These are phyloP conservation scores for Bagarius yarrelli DNA, from an alignment of 2,113 vertebrate genomes.

Conservation along the genomic window DNA sequence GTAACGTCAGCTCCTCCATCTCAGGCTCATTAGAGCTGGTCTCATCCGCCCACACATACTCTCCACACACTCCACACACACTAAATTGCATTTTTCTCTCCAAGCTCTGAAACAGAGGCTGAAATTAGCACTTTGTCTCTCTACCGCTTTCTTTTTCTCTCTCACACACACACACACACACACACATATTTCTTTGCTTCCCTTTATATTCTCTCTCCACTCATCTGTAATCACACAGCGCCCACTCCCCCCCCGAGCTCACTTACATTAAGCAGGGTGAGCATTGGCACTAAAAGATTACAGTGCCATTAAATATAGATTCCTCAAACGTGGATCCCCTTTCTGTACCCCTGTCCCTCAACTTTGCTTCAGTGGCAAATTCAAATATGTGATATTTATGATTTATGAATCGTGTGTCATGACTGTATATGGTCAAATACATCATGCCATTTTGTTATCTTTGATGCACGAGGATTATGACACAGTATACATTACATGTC, in stretches of 20 bases:
- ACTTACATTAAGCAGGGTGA: constrained; percentile 34
- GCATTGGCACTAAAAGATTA: background rate
- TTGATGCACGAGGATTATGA: background rate
- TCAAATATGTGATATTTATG: background rate
- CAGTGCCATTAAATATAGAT: constrained; percentile 30
- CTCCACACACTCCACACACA: constrained; percentile 7
- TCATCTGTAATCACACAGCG: constrained; percentile 41
- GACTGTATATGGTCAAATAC: background rate
- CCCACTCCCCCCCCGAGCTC: constrained; percentile 19
- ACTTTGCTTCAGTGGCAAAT: background rate
- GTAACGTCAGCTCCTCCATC: constrained; percentile 37
- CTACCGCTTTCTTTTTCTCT: background rate
- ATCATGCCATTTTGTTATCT: background rate
- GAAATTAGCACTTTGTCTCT: constrained; percentile 38
- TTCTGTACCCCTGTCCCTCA: background rate
- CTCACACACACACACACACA: constrained; percentile 9
- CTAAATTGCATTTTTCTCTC: constrained; percentile 36
- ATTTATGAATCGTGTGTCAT: too few species aligned
- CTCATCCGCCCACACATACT: constrained; percentile 30
- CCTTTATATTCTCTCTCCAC: constrained; percentile 13
- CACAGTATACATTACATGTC: background rate
- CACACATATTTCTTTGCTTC: background rate
- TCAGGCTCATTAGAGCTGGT: constrained; percentile 30
- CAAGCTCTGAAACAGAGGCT: constrained; percentile 35
- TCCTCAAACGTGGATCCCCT: constrained; percentile 10